Evolutionary conservation across 2,888 invertebrate genomes (phyloP), one percentile per base, ranked within the genome.

Genomic region (Abscondita cerata): DNA sequence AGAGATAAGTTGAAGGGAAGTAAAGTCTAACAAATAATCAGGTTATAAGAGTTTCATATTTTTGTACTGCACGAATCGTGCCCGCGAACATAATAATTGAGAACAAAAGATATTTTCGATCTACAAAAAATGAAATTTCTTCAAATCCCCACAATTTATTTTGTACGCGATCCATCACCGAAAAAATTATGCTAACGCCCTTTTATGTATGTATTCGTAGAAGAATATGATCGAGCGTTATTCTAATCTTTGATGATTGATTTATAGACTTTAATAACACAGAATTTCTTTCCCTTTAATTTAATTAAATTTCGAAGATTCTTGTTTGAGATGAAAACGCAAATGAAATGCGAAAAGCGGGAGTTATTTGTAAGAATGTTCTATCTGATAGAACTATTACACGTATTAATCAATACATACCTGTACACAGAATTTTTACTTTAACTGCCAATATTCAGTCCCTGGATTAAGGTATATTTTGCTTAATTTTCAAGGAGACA

Each of bases 31-130:
- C 65, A 65, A 65, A 66, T 68, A 68, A 68, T 68, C 68, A 68
- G 65, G 66, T 68, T 68, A 68, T 68, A 57, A 65, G 66, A 65
- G 66, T 64, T 63, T 68, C 67, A 67, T 68, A 66, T 65, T 56
- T 57, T 61, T 51, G 58, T 64, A 56, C 52, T 55, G 55, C 38
- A 51, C 51, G 61, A 61, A 61, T 61, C 61, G 56, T 56, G 60
- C 54, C 54, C 44, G 54, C 53, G 50, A 61, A 61, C 52, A 56
- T 61, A 61, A 56, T 61, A 61, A 61, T 61, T 61, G 56, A 18
- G 55, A 55, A 53, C 54, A 60, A 50, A 48, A 60, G 18, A 60
- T 50, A 60, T 60, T 60, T 59, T 52, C 59, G 59, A 59, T 52
- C 59, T 59, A 13, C 33, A 13, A 59, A 59, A 59, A 48, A 48